Evolutionary conservation across 2,797 vertebrate species (phyloP), one percentile per base, ranked within the genome.

Genomic region (Eulemur rubriventer): DNA sequence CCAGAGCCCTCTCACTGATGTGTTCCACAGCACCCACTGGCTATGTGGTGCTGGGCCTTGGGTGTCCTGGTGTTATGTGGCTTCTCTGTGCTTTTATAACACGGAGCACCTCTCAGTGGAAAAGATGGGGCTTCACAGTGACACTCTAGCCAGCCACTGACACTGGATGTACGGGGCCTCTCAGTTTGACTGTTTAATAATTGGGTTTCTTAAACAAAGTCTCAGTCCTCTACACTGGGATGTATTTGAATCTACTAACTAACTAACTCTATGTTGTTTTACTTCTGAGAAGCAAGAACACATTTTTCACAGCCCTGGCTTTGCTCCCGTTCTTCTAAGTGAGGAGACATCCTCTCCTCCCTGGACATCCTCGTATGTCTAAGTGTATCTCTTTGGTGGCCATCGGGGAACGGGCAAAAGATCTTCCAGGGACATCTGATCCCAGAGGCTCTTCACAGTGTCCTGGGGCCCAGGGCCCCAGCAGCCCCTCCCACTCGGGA

Each of bases 371-470:
- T 30, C 33, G 17, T n/a, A 18, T 9, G 33, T 17, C 30, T 52
- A 33, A 57, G 41, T 0, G 38, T 1, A 14, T 28, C 30, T 26
- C 63, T 6, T 67, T 12, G 17, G 13, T 4, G 26, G 35, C 52
- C 13, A 4, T 7, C 3, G 4, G 83, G 8, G 7, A 16, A 33
- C 11, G 2, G 4, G 6, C 0, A 18, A 65, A 41, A 67, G 28
- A 26, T 63, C 35, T 70, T 63, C 6, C n/a, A n/a, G 33, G 6
- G 26, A n/a, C 18, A 9, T 13, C 14, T 9, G 7, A 33, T 67
- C 67, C 26, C 55, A 48, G 22, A n/a, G 28, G 57, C 20, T 43
- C 57, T 11, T 18, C 52, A 57, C 8, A 7, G 52, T 18, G 35
- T 17, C 8, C 18, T 2, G 8, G 20, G 38, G 22, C 41, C 22